Evolutionary conservation across 2,113 vertebrate species (phyloP), one percentile per base, ranked within the genome.

Genomic region (Laticauda laticaudata): DNA sequence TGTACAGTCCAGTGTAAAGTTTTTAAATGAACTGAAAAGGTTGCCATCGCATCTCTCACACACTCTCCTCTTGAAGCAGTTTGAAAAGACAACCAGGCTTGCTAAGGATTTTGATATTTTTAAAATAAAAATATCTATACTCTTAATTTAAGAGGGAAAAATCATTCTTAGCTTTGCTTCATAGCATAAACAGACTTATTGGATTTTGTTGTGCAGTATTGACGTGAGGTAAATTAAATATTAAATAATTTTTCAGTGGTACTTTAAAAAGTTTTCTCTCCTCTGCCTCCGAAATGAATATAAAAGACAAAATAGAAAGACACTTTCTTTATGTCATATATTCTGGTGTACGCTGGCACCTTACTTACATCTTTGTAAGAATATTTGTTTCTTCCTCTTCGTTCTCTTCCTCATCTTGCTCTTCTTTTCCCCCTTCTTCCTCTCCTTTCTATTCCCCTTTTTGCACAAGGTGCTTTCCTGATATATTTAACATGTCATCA

Each of bases 1-100:
- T 99, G 99, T 99, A 99, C 99, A 99, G 99, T 99, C 98, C 99
- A 99, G 99, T 99, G 99, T 99, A 99, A 99, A 99, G 99, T 99
- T 99, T 99, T 99, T 99, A 99, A 99, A 99, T 99, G 98, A 99
- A 99, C 98, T 98, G 98, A 98, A 97, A 90, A 98, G 98, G 98
- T 99, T 98, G 98, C 98, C 99, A 99, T 99, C 98, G 98, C 98
- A 98, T 98, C 98, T 98, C 98, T 98, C 98, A 98, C 98, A 98
- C 98, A 98, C 98, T 99, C 98, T 99, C 96, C 97, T 98, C 98
- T 99, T 98, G 98, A 98, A 98, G 99, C 98, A 98, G 98, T 98
- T 89, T 92, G 61, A 97, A 97, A 97, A 98, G 98, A 98, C 93
- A 92, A 94, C 91, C 45, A 98, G 97, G 97, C 98, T 99, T 98